Percentiles rank a stretch among this genome's conserved stretches.
These are phyloP conservation scores for Rotaria macrura DNA, from an alignment of 2,888 invertebrate species.

Conservation along the genomic window DNA sequence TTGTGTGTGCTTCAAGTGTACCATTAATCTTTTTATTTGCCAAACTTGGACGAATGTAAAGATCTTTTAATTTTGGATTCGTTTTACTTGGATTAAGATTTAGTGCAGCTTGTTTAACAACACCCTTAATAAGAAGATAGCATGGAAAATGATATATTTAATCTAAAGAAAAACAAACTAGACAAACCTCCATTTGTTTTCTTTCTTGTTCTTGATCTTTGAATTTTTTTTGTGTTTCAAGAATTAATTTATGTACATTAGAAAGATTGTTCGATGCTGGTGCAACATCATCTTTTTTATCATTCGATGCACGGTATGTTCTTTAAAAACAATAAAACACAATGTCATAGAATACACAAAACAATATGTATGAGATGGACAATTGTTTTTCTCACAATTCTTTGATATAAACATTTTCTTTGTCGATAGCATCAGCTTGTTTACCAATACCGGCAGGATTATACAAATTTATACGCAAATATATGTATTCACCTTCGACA, in stretches of 20 bases:
- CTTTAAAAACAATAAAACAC: slow-evolving; percentile 44
- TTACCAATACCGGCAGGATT: slow-evolving; percentile 76
- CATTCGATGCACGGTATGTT: slow-evolving; percentile 90
- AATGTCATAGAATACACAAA: neutral
- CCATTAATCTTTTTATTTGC: slow-evolving; percentile 71
- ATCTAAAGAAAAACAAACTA: slow-evolving; percentile 46
- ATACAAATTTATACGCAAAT: slow-evolving; percentile 89
- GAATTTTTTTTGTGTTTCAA: slow-evolving; percentile 96
- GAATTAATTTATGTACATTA: slow-evolving; percentile 89
- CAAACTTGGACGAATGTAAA: slow-evolving; percentile 96
- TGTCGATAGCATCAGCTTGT: slow-evolving; percentile 60
- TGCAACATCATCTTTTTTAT: slow-evolving; percentile 84
- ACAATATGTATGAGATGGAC: no score
- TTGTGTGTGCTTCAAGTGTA: slow-evolving; percentile 77
- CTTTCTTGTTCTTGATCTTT: slow-evolving; percentile 96
- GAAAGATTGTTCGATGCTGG: slow-evolving; percentile 89
- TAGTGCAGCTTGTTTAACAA: slow-evolving; percentile 93
- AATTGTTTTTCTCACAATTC: slow-evolving; percentile 67
- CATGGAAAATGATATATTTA: neutral
- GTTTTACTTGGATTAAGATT: slow-evolving; percentile 85
- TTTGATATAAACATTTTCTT: slow-evolving; percentile 77
- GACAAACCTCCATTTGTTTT: slow-evolving; percentile 69
- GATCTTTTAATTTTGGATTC: slow-evolving; percentile 89
- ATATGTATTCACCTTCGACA: slow-evolving; percentile 96
- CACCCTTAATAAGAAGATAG: slow-evolving; percentile 52